Percentiles rank a stretch among this genome's conserved stretches.
Evolutionary conservation across 1,140 invertebrate species (phyloP).

Genomic region (Steinernema feltiae): DNA sequence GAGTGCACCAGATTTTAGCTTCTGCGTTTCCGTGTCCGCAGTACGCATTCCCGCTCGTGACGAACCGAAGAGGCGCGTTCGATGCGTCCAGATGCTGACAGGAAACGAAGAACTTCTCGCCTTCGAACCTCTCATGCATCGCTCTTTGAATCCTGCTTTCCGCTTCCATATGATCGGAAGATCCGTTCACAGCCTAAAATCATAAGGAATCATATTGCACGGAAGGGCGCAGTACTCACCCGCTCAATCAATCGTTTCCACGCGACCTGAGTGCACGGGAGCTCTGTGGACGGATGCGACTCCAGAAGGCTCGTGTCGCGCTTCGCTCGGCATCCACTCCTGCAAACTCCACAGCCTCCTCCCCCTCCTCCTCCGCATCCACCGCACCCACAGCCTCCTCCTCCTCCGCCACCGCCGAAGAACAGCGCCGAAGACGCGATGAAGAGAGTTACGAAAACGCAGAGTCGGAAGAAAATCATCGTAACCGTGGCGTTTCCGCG

Average conservation of each 20-base stretch:
- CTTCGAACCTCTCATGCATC: background rate
- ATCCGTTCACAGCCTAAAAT: background rate
- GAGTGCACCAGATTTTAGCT: background rate
- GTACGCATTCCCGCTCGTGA: background rate
- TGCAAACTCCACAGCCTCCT: background rate
- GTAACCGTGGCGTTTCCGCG: too few relatives aligned
- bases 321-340: background rate
- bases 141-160: background rate
- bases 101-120: slow-evolving; percentile 1
- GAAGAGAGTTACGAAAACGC: background rate
- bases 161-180: background rate
- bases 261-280: background rate
- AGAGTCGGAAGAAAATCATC: too few relatives aligned
- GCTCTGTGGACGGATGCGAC: background rate
- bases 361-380: background rate
- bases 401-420: background rate
- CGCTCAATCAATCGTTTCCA: background rate
- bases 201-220: background rate
- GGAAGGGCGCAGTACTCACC: background rate
- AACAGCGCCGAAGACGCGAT: background rate
- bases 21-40: background rate
- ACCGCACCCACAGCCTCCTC: background rate
- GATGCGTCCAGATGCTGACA: background rate
- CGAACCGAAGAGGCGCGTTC: background rate
- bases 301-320: background rate